These are phyloP conservation scores for Pteruthius melanotis DNA, from an alignment of 2,113 vertebrate genomes.

Conservation along the genomic window DNA sequence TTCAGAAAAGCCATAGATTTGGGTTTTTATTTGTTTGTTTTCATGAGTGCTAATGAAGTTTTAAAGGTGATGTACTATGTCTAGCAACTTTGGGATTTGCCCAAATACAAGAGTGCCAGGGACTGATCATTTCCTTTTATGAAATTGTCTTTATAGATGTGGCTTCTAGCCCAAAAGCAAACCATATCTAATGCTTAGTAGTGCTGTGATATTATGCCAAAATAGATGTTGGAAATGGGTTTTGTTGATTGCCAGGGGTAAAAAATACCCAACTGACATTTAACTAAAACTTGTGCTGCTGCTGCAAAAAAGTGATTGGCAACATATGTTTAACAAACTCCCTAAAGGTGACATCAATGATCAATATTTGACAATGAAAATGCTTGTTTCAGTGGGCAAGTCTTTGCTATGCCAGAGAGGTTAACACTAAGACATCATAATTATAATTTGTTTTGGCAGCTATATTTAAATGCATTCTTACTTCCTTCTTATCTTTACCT, in stretches of 20 bases:
- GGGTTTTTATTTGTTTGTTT: neutral
- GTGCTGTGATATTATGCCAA: neutral
- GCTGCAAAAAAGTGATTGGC: neutral
- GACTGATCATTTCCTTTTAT: neutral
- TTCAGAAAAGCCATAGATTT: neutral
- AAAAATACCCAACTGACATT: neutral
- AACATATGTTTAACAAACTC: neutral
- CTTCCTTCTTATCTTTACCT: neutral
- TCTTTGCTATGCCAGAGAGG: neutral
- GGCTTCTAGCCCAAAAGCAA: neutral
- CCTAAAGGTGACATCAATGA: neutral
- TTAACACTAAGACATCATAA: neutral
- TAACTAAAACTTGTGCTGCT: neutral
- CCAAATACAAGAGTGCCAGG: neutral
- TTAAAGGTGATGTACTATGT: neutral
- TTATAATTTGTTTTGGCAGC: neutral
- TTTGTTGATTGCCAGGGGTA: neutral
- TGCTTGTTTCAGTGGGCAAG: neutral
- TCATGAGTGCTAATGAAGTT: neutral
- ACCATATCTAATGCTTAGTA: neutral
- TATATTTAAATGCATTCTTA: neutral
- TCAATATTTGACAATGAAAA: conserved; percentile 8
- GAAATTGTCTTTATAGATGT: neutral
- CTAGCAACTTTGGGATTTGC: neutral
- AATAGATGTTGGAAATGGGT: neutral